Percentiles rank a stretch among this genome's conserved stretches.
phyloP scores from a whole-genome alignment of 2,113 vertebrate species.

The Centropus unirufus region DNA sequence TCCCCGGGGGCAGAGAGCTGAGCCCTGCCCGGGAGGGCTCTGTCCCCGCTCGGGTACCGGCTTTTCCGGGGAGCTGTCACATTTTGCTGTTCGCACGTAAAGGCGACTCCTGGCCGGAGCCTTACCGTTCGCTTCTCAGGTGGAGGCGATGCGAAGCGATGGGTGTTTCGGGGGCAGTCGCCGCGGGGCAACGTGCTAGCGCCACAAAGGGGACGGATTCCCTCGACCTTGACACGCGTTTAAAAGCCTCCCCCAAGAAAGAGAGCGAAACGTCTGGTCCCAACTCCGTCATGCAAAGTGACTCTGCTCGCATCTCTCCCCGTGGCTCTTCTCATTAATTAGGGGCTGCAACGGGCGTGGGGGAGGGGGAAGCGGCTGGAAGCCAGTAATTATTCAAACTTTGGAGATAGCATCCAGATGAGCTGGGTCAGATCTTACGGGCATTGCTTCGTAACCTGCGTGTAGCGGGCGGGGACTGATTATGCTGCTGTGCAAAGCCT shows the following conservation, averaged over 20 bases:
- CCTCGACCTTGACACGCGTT: background rate
- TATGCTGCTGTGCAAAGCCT: background rate
- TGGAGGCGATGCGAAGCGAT: background rate
- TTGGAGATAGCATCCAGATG: background rate
- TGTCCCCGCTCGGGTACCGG: background rate
- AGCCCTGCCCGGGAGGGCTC: background rate
- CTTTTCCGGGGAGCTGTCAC: background rate
- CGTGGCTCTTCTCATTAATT: conserved; percentile 48
- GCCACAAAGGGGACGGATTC: background rate
- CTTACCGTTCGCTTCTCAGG: background rate
- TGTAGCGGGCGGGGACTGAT: background rate
- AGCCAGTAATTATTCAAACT: conserved; percentile 50
- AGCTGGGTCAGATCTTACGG: background rate
- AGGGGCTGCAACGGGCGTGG: background rate
- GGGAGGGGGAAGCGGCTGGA: conserved; percentile 7
- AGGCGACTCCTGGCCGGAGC: background rate
- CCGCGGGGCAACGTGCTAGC: background rate
- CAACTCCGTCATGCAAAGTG: conserved; percentile 20
- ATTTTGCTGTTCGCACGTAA: background rate
- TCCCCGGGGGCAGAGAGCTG: background rate
- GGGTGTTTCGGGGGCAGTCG: no score
- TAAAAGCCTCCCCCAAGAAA: background rate
- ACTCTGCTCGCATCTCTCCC: conserved; percentile 3
- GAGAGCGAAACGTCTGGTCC: background rate
- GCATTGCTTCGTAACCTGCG: background rate